Evolutionary conservation across 64 coral and sea anemone species (phyloP).

Genomic region (Montipora efflorescens): DNA sequence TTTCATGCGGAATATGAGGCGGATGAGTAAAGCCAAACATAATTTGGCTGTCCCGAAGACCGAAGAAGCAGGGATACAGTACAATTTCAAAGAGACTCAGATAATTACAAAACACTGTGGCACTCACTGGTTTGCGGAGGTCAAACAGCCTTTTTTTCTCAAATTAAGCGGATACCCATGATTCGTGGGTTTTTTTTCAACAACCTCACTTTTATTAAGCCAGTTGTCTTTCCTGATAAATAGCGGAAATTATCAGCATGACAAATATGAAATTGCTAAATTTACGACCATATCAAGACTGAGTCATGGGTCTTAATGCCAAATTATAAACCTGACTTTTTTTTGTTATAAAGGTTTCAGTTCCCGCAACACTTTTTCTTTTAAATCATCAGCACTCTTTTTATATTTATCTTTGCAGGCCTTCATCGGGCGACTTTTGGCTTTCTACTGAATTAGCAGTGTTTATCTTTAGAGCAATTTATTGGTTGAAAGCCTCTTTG

Average conservation of each 20-base stretch:
- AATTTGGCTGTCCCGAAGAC: not conserved
- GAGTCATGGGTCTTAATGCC: not conserved
- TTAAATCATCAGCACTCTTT: not conserved
- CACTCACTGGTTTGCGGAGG: no score
- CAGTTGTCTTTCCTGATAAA: not conserved
- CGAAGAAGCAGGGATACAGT: not conserved
- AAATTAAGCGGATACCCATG: not conserved
- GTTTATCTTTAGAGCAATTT: not conserved
- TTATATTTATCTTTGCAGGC: not conserved
- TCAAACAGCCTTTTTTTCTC: not conserved
- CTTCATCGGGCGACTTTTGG: not conserved
- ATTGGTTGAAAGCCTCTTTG: slow-evolving; percentile 18
- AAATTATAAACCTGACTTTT: not conserved
- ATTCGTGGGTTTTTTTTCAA: not conserved
- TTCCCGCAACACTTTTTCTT: not conserved
- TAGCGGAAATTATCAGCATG: not conserved
- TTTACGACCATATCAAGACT: not conserved
- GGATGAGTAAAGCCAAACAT: no score
- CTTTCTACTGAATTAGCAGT: not conserved
- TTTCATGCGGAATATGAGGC: no score
- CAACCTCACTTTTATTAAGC: not conserved
- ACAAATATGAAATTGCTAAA: not conserved
- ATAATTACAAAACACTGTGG: not conserved
- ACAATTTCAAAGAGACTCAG: not conserved
- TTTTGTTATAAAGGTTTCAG: not conserved